These are phyloP conservation scores for Nothobranchius kuhntae DNA, from an alignment of 2,113 vertebrate species.

Conservation along the genomic window DNA sequence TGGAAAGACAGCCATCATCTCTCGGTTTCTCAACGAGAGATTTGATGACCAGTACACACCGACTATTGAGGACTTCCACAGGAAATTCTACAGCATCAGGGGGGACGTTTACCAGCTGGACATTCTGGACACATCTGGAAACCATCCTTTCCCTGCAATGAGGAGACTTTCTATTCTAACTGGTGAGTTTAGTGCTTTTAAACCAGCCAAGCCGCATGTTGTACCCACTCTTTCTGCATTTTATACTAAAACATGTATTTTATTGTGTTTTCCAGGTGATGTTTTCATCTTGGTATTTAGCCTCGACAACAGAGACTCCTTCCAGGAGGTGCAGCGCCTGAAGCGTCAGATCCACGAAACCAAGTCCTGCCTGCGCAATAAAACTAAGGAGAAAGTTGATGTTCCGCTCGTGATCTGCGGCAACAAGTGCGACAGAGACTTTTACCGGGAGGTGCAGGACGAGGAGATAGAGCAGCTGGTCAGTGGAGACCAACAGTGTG, in stretches of 20 bases:
- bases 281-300: slow-evolving; percentile 97
- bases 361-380: slow-evolving; percentile 94
- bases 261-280: slow-evolving; percentile 82
- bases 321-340: slow-evolving; percentile 93
- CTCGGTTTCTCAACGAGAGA: slow-evolving; percentile 91
- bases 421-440: slow-evolving; percentile 93
- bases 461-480: slow-evolving; percentile 91
- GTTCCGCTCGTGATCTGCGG: slow-evolving; percentile 96
- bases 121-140: slow-evolving; percentile 96
- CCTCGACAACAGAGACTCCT: slow-evolving; percentile 94
- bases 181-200: slow-evolving; percentile 77
- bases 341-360: slow-evolving; percentile 96
- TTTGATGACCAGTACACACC: slow-evolving; percentile 97
- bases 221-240: not conserved
- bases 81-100: slow-evolving; percentile 96
- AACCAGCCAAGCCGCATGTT: not conserved
- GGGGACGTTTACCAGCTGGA: slow-evolving; percentile 95
- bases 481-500: slow-evolving; percentile 85
- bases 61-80: slow-evolving; percentile 97
- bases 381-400: slow-evolving; percentile 91
- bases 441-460: slow-evolving; percentile 86
- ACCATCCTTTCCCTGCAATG: slow-evolving; percentile 97
- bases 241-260: slow-evolving; percentile 15
- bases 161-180: slow-evolving; percentile 96
- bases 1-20: slow-evolving; percentile 96